Percentiles rank a stretch among this genome's conserved stretches.
Conservation (phyloP, 2,797 vertebrate genomes). For the Lycodopsis pacificus region DNA sequence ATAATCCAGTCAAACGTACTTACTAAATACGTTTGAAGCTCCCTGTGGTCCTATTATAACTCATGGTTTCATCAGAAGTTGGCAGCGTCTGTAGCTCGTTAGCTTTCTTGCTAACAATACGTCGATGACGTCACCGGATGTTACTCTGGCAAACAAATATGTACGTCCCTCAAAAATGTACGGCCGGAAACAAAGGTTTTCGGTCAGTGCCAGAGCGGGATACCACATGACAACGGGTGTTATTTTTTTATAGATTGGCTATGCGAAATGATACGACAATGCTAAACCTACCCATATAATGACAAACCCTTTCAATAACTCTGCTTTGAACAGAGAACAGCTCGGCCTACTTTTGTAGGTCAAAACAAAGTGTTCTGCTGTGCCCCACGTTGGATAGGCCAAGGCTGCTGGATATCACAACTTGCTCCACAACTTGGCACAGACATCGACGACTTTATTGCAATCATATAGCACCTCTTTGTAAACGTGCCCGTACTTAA, state of each 20-base stretch:
- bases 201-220: background rate
- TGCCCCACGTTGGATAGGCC: background rate
- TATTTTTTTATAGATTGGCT: background rate
- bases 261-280: background rate
- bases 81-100: background rate
- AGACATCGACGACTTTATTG: background rate
- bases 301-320: background rate
- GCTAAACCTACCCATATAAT: background rate
- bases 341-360: background rate
- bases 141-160: background rate
- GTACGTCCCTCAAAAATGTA: constrained; percentile 23
- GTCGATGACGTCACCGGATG: constrained; percentile 2
- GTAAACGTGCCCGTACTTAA: background rate
- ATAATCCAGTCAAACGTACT: background rate
- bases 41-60: background rate
- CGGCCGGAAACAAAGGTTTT: constrained; percentile 25
- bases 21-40: background rate
- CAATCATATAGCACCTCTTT: background rate
- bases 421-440: background rate
- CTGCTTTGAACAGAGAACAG: background rate
- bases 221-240: accelerated
- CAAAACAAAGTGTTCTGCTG: background rate
- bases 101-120: constrained; percentile 8
- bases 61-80: too few relatives aligned
- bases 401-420: background rate